These are phyloP conservation scores for Pagetopsis macropterus DNA, from an alignment of 2,797 vertebrate genomes.

Conservation along the genomic window DNA sequence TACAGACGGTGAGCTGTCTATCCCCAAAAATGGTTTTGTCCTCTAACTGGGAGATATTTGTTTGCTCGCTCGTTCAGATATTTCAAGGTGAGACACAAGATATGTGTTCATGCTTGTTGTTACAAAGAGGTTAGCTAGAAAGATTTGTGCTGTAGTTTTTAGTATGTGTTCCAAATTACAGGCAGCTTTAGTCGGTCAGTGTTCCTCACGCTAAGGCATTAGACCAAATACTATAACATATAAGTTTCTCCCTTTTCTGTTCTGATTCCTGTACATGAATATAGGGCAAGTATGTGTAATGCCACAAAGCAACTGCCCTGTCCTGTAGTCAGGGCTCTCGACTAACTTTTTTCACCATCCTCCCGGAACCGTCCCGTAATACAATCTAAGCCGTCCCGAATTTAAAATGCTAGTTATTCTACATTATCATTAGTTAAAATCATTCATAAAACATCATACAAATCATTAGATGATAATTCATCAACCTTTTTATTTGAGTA, in stretches of 20 bases:
- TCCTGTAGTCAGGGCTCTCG: too few relatives aligned
- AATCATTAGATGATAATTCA: too few relatives aligned
- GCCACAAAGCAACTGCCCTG: neutral
- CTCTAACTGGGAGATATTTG: neutral
- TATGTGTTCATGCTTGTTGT: neutral
- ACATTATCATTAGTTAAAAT: too few relatives aligned
- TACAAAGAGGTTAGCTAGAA: neutral
- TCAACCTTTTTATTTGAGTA: too few relatives aligned
- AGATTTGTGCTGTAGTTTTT: neutral
- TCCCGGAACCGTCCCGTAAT: too few relatives aligned
- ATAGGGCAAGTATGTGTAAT: neutral
- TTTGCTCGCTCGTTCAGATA: neutral
- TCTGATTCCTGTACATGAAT: neutral
- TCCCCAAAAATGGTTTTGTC: neutral
- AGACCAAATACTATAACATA: neutral
- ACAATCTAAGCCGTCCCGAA: too few relatives aligned
- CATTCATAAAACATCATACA: too few relatives aligned
- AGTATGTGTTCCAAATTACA: too few relatives aligned
- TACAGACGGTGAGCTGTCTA: neutral
- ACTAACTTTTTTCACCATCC: too few relatives aligned
- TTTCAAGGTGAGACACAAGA: slow-evolving; percentile 9
- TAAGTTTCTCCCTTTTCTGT: neutral
- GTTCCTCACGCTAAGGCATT: neutral
- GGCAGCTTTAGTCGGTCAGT: neutral
- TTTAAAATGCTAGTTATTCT: too few relatives aligned